phyloP scores from a whole-genome alignment of 2,888 invertebrate species.

The Fragum fragum region DNA sequence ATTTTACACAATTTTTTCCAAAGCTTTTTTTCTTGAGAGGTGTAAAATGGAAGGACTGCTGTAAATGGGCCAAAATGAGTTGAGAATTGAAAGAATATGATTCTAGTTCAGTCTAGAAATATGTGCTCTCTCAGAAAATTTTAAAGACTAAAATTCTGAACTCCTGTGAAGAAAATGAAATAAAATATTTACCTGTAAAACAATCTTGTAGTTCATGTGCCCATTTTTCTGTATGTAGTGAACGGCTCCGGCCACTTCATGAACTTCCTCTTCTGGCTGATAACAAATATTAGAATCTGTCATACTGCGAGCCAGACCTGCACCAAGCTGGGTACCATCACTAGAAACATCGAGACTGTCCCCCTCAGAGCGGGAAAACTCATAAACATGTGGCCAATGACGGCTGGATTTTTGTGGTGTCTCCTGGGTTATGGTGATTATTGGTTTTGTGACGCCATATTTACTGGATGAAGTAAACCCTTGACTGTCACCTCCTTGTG shows the following conservation, averaged over 20 bases:
- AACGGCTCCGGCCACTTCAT: constrained; percentile 92
- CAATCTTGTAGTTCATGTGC: constrained; percentile 94
- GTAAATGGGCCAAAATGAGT: too few species aligned
- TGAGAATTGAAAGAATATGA: too few species aligned
- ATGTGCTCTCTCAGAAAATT: too few species aligned
- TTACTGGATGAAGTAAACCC: constrained; percentile 56
- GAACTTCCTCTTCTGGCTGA: constrained; percentile 76
- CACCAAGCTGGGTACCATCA: constrained; percentile 88
- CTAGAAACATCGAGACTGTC: constrained; percentile 91
- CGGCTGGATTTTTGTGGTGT: constrained; percentile 57
- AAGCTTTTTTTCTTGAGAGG: too few species aligned
- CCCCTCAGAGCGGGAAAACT: constrained; percentile 88
- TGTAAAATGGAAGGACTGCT: too few species aligned
- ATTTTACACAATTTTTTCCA: too few species aligned
- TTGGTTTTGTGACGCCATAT: constrained; percentile 89
- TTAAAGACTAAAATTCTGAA: too few species aligned
- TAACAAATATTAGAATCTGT: constrained; percentile 86
- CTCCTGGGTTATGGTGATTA: constrained; percentile 94
- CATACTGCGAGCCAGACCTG: constrained; percentile 87
- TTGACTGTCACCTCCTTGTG: constrained; percentile 67
- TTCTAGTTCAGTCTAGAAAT: too few species aligned
- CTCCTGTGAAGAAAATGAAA: too few species aligned
- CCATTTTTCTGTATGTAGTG: constrained; percentile 98
- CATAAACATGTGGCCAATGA: constrained; percentile 57
- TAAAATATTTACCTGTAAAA: constrained; percentile 89